phyloP scores from a whole-genome alignment of 2,797 vertebrate genomes.

The Pelochelys cantorii region DNA sequence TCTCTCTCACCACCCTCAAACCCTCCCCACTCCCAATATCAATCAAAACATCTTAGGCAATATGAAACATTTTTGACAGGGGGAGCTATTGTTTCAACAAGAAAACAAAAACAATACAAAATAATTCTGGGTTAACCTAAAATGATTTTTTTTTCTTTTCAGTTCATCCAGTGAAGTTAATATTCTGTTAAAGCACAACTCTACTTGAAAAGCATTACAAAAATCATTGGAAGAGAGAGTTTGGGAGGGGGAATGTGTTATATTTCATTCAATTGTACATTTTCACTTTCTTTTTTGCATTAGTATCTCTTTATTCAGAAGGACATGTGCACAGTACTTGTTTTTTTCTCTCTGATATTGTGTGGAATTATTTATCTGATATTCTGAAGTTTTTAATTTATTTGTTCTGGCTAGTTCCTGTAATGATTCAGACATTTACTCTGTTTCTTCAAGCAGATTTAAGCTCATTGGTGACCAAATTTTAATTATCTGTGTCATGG shows the following conservation, averaged over 20 bases:
- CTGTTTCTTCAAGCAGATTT: not conserved
- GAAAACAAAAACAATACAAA: not conserved
- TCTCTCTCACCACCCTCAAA: not conserved
- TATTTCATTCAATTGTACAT: not conserved
- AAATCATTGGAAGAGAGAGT: not conserved
- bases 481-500: not conserved
- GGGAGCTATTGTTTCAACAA: not conserved
- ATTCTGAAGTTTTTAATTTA: not conserved
- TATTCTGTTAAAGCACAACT: not conserved
- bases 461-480: not conserved
- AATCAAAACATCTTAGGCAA: not conserved
- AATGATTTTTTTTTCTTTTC: not conserved
- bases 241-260: not conserved
- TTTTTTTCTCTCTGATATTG: not conserved
- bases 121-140: not conserved
- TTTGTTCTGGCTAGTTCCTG: not conserved
- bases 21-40: not conserved
- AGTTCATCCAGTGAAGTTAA: not conserved
- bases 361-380: not conserved
- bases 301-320: not conserved
- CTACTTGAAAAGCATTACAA: not conserved
- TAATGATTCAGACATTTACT: not conserved
- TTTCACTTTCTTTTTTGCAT: not conserved
- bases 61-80: not conserved
- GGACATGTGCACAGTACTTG: not conserved